phyloP scores from a whole-genome alignment of 2,113 vertebrate species.

The Dolichotis patagonum region DNA sequence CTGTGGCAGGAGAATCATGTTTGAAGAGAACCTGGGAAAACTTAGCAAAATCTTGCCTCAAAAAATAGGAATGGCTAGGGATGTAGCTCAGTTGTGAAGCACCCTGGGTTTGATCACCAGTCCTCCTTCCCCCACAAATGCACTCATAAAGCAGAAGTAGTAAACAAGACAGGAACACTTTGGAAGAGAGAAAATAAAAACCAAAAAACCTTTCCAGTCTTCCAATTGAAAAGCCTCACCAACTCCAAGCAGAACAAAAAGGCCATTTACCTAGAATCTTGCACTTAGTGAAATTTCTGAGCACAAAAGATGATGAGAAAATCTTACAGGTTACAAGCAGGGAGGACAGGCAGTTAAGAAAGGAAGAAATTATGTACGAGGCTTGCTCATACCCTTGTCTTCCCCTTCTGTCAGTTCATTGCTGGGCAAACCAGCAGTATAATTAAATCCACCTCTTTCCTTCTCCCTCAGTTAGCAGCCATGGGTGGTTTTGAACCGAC shows the following conservation, averaged over 20 bases:
- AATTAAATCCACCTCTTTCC: not conserved
- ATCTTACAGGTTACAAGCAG: not conserved
- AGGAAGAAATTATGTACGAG: not conserved
- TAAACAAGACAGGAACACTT: not conserved
- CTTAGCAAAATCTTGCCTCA: not conserved
- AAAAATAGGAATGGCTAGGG: not conserved
- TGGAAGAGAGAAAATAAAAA: not conserved
- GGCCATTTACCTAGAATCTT: not conserved
- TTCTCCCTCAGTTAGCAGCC: not conserved
- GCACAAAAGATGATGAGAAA: not conserved
- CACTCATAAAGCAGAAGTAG: not conserved
- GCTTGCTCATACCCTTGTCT: not conserved
- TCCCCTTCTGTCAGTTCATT: not conserved
- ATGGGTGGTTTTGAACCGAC: constrained; percentile 91
- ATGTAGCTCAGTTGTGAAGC: not conserved
- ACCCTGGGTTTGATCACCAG: not conserved
- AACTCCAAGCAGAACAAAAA: not conserved
- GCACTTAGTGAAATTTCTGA: not conserved
- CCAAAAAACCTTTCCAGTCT: not conserved
- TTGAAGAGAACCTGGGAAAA: not conserved
- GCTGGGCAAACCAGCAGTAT: not conserved
- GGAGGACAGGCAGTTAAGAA: not conserved
- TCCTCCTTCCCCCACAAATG: not conserved
- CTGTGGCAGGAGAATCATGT: not conserved
- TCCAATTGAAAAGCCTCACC: not conserved